phyloP scores from a whole-genome alignment of 2,888 invertebrate genomes.

The Drosophila subsilvestris region DNA sequence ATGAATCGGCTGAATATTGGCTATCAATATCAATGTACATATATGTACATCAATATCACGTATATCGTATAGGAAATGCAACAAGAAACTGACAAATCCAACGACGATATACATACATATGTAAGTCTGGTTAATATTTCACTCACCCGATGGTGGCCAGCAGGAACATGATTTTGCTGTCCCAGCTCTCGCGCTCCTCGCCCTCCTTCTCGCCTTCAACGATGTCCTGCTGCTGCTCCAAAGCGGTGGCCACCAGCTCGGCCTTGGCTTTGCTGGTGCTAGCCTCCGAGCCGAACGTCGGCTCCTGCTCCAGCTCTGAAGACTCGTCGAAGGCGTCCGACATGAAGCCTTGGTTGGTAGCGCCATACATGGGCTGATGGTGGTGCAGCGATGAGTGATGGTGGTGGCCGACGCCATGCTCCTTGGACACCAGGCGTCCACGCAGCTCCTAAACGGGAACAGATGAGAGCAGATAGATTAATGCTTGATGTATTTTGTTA shows the following conservation, averaged over 20 bases:
- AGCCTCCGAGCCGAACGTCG: conserved; percentile 81
- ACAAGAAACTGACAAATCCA: too few relatives aligned
- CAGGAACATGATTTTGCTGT: conserved; percentile 95
- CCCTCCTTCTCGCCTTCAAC: conserved; percentile 89
- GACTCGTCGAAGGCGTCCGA: conserved; percentile 83
- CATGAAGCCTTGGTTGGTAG: conserved; percentile 92
- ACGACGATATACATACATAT: too few relatives aligned
- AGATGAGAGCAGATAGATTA: neutral
- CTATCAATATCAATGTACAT: too few relatives aligned
- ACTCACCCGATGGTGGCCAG: conserved; percentile 93
- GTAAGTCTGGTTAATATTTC: too few relatives aligned
- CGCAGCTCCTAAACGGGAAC: conserved; percentile 87
- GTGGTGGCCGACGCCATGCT: conserved; percentile 88
- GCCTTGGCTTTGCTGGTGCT: conserved; percentile 81
- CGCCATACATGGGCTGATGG: conserved; percentile 89
- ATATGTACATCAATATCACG: too few relatives aligned
- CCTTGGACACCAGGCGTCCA: conserved; percentile 89
- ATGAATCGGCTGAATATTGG: too few relatives aligned
- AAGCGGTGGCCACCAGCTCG: conserved; percentile 55
- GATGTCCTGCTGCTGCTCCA: conserved; percentile 83
- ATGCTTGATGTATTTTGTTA: neutral
- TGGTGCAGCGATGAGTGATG: conserved; percentile 77
- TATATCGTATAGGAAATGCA: too few relatives aligned
- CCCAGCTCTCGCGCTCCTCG: conserved; percentile 95
- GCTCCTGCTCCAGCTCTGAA: conserved; percentile 79